These are phyloP conservation scores for Gobionotothen gibberifrons DNA, from an alignment of 2,797 vertebrate genomes.

Conservation along the genomic window DNA sequence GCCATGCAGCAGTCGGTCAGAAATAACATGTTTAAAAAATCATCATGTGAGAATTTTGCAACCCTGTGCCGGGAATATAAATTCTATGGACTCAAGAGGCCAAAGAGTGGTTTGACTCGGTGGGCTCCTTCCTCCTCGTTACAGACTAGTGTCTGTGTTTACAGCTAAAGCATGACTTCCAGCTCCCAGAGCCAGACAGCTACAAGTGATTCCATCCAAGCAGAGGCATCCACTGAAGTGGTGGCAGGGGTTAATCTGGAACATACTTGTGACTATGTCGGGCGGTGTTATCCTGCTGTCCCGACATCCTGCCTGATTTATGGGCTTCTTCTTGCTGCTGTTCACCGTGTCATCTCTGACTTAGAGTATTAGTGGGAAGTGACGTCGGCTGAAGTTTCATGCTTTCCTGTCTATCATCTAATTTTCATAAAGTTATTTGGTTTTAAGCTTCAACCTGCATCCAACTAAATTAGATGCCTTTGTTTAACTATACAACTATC, in stretches of 20 bases:
- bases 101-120: conserved; percentile 8
- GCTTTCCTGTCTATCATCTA: conserved; percentile 23
- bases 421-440: conserved; percentile 5
- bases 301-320: conserved; percentile 73
- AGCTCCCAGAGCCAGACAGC: conserved; percentile 58
- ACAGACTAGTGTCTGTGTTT: conserved; percentile 60
- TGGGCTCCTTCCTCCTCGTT: conserved; percentile 36
- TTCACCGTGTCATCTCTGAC: conserved; percentile 56
- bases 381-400: conserved; percentile 41
- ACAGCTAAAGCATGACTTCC: conserved; percentile 57
- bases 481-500: background rate
- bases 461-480: conserved; percentile 13
- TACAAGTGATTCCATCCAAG: conserved; percentile 66
- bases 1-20: conserved; percentile 32
- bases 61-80: conserved; percentile 20
- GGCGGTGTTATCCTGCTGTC: conserved; percentile 66
- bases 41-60: conserved; percentile 50
- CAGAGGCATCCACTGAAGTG: conserved; percentile 63
- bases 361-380: conserved; percentile 63
- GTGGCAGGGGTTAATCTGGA: conserved; percentile 80
- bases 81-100: conserved; percentile 1
- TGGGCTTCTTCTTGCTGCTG: conserved; percentile 61
- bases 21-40: conserved; percentile 38
- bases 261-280: conserved; percentile 71
- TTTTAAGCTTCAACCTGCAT: conserved; percentile 14